phyloP scores from a whole-genome alignment of 2,113 vertebrate genomes.

The Recurvirostra avosetta region DNA sequence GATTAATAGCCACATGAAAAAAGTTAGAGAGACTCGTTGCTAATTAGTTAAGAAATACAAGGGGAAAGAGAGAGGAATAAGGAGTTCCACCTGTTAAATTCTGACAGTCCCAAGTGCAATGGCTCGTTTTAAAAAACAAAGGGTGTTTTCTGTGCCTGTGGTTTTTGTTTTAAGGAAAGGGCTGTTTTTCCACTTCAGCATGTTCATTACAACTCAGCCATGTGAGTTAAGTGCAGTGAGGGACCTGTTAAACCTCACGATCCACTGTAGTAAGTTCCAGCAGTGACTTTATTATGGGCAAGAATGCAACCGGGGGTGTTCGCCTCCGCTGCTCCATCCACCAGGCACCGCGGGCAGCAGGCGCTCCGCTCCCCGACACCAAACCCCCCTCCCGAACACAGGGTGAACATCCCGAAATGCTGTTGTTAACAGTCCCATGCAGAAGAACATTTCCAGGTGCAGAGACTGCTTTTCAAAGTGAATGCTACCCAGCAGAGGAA shows the following conservation, averaged over 20 bases:
- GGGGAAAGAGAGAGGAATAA: background rate
- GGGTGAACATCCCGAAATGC: background rate
- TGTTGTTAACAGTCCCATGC: background rate
- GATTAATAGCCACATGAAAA: background rate
- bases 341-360: background rate
- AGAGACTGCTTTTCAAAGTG: background rate
- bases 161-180: background rate
- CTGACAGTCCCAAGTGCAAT: conserved; percentile 7
- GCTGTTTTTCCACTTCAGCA: background rate
- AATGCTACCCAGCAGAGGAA: background rate
- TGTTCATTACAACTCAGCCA: background rate
- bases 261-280: background rate
- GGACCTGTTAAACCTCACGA: conserved; percentile 30
- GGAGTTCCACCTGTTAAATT: conserved; percentile 14
- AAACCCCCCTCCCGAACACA: background rate
- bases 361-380: background rate
- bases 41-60: background rate
- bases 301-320: background rate
- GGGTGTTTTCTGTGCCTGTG: background rate
- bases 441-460: background rate
- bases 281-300: background rate
- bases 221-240: background rate
- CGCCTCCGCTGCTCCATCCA: background rate
- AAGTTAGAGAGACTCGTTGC: background rate
- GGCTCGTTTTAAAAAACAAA: conserved; percentile 8